Evolutionary conservation across 37 sponge, comb jelly and placozoan genomes (phyloP).

Genomic region (Theonella swinhoei): DNA sequence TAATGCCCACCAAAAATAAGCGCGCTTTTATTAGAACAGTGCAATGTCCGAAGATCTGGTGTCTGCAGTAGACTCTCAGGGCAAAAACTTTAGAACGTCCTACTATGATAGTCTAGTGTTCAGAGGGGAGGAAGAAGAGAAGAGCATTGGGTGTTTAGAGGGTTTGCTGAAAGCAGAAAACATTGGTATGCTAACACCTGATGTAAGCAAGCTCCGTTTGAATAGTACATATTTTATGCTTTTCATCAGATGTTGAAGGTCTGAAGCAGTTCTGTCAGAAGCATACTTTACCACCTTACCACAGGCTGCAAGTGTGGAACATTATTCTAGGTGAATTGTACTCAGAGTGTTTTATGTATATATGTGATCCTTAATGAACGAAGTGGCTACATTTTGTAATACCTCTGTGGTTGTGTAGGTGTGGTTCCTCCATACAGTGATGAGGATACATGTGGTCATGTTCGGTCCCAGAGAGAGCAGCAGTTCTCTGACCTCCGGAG

Average conservation of each 20-base stretch:
- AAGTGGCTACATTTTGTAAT: neutral
- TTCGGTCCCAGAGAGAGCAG: constrained; percentile 28
- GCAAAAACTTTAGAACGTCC: constrained; percentile 61
- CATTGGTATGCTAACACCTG: constrained; percentile 25
- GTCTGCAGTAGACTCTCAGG: neutral
- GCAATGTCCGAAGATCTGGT: neutral
- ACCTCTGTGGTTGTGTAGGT: constrained; percentile 1
- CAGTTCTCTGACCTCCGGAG: constrained; percentile 46
- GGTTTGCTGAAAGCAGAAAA: constrained; percentile 40
- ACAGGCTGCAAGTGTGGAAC: constrained; percentile 57
- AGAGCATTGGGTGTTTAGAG: constrained; percentile 34
- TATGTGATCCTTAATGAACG: neutral
- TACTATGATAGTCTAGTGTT: constrained; percentile 72
- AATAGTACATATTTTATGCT: no score
- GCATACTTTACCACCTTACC: constrained; percentile 38
- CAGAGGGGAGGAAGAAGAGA: constrained; percentile 41
- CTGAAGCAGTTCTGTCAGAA: constrained; percentile 54
- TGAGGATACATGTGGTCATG: constrained; percentile 31
- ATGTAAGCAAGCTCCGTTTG: no score
- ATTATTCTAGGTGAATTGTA: constrained; percentile 37
- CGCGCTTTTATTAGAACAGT: neutral
- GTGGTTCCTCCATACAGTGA: constrained; percentile 38
- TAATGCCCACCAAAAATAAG: constrained; percentile 3
- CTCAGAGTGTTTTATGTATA: no score
- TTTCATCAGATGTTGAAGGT: constrained; percentile 46